These are phyloP conservation scores for Bhutanitis thaidina DNA, from an alignment of 2,888 invertebrate species.

Conservation along the genomic window DNA sequence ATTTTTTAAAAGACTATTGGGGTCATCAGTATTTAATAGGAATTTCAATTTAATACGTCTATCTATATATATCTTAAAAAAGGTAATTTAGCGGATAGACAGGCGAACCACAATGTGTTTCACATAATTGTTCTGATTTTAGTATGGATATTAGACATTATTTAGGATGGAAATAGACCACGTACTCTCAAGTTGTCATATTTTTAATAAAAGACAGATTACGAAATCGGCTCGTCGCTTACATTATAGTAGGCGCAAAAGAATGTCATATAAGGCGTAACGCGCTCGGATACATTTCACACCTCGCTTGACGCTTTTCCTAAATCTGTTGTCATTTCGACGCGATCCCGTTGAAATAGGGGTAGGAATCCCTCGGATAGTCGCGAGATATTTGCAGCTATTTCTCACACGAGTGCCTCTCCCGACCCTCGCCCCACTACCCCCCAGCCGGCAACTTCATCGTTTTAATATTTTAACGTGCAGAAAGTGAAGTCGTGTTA, in stretches of 20 bases:
- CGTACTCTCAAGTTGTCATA: slow-evolving; percentile 43
- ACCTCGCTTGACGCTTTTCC: slow-evolving; percentile 75
- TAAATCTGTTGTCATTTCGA: slow-evolving; percentile 78
- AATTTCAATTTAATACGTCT: no score
- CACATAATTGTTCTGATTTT: no score
- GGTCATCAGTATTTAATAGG: no score
- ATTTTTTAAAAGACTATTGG: no score
- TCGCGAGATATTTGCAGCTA: slow-evolving; percentile 69
- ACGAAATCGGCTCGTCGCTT: slow-evolving; percentile 60
- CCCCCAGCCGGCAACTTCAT: slow-evolving; percentile 36
- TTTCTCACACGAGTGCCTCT: slow-evolving; percentile 62
- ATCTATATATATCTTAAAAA: no score
- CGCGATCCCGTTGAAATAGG: slow-evolving; percentile 71
- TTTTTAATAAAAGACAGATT: slow-evolving; percentile 75
- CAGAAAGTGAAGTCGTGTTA: slow-evolving; percentile 65
- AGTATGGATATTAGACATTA: no score
- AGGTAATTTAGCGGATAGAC: no score
- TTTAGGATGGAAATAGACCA: neutral
- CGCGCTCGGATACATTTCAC: slow-evolving; percentile 75
- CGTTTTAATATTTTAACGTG: slow-evolving; percentile 69
- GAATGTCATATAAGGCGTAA: slow-evolving; percentile 73
- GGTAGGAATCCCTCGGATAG: slow-evolving; percentile 67
- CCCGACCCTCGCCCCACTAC: slow-evolving; percentile 24
- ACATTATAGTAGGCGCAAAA: slow-evolving; percentile 63
- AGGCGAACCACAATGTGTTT: no score